Evolutionary conservation across 1,140 invertebrate genomes (phyloP).

Genomic region (Galleria mellonella): DNA sequence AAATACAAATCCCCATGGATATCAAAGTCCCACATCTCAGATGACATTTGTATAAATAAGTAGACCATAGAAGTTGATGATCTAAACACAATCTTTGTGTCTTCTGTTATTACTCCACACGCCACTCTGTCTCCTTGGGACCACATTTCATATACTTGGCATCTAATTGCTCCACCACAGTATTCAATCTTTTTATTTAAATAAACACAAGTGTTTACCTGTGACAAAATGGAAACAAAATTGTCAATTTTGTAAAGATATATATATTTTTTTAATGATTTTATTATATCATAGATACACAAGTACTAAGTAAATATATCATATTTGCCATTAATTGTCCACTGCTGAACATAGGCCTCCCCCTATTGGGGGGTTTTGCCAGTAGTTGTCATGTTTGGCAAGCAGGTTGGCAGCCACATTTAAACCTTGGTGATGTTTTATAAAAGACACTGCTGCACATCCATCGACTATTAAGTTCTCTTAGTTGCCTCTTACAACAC

Average conservation of each 20-base stretch:
- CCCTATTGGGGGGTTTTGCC: no score
- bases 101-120: slow-evolving; percentile 95
- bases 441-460: no score
- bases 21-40: slow-evolving; percentile 99
- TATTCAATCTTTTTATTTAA: slow-evolving; percentile 97
- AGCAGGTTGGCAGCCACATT: no score
- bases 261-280: no score
- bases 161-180: slow-evolving; percentile 86
- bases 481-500: no score
- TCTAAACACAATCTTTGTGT: slow-evolving; percentile 97
- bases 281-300: no score
- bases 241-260: neutral
- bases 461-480: no score
- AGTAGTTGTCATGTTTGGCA: no score
- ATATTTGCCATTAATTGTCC: no score
- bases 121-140: slow-evolving; percentile 94
- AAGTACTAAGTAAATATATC: no score
- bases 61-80: slow-evolving; percentile 98
- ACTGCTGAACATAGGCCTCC: no score
- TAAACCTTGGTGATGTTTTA: no score
- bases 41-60: slow-evolving; percentile 98
- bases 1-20: slow-evolving; percentile 98
- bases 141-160: slow-evolving; percentile 93
- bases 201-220: slow-evolving; percentile 95
- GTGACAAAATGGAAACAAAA: slow-evolving; percentile 28